Percentiles rank a stretch among this genome's conserved stretches.
These are phyloP conservation scores for Seriola quinqueradiata DNA, from an alignment of 2,113 vertebrate species.

Conservation along the genomic window DNA sequence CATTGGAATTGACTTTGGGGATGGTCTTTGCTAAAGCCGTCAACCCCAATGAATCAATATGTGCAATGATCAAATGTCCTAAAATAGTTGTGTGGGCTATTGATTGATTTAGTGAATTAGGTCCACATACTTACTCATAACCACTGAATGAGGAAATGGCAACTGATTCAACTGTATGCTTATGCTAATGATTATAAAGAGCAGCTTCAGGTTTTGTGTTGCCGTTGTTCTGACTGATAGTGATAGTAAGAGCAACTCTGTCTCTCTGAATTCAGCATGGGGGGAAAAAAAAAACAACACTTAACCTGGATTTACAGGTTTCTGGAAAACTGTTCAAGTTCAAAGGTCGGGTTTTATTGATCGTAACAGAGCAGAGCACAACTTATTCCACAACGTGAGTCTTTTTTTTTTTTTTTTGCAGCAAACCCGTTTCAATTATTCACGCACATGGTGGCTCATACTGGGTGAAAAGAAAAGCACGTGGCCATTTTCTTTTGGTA, in stretches of 20 bases:
- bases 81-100: neutral
- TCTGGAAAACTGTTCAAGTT: conserved; percentile 31
- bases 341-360: conserved; percentile 51
- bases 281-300: conserved; percentile 3
- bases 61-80: conserved; percentile 28
- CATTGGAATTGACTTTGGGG: neutral
- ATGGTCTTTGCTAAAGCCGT: conserved; percentile 8
- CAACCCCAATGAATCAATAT: conserved; percentile 35
- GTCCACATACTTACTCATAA: neutral
- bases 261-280: neutral
- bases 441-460: conserved; percentile 40
- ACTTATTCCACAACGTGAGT: conserved; percentile 28
- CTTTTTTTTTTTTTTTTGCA: neutral
- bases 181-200: neutral
- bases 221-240: neutral
- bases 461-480: conserved; percentile 55
- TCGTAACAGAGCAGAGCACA: conserved; percentile 40
- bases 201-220: neutral
- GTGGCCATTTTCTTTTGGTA: conserved; percentile 63
- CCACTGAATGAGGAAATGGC: neutral
- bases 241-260: neutral
- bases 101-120: neutral
- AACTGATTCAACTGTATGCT: neutral
- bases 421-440: conserved; percentile 42
- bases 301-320: neutral